Evolutionary conservation across 2,797 vertebrate genomes (phyloP).

Genomic region (Leptodactylus fallax): DNA sequence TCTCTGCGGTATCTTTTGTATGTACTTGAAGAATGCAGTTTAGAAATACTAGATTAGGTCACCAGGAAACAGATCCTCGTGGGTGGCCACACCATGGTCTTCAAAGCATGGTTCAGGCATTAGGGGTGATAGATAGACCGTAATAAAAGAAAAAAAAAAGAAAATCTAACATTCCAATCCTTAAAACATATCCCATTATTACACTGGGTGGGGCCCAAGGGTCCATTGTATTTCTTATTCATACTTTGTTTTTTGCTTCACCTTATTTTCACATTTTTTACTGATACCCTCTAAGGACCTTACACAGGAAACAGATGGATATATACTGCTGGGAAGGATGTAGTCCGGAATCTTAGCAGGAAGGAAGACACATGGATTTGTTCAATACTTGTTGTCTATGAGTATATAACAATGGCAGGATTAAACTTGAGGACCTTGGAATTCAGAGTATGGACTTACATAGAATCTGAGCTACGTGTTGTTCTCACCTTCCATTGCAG

Average conservation of each 20-base stretch:
- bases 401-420: slow-evolving; percentile 55
- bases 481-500: not conserved
- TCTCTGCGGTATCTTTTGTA: no score
- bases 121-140: not conserved
- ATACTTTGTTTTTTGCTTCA: not conserved
- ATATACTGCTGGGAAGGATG: slow-evolving; percentile 49
- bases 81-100: not conserved
- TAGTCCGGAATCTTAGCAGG: slow-evolving; percentile 35
- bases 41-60: no score
- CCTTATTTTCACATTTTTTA: not conserved
- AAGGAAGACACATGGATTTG: slow-evolving; percentile 52
- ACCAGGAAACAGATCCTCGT: no score
- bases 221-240: not conserved
- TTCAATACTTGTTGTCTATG: slow-evolving; percentile 43
- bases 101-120: not conserved
- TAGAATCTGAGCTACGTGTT: not conserved
- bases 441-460: not conserved
- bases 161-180: not conserved
- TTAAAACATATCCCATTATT: not conserved
- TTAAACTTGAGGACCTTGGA: slow-evolving; percentile 42
- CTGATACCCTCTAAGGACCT: slow-evolving; percentile 19
- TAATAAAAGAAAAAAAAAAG: not conserved
- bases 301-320: slow-evolving; percentile 57
- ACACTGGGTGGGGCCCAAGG: not conserved
- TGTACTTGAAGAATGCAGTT: no score